Percentiles rank a stretch among this genome's conserved stretches.
Evolutionary conservation across 2,888 invertebrate species (phyloP).

Genomic region (Trichogramma dendrolimi): DNA sequence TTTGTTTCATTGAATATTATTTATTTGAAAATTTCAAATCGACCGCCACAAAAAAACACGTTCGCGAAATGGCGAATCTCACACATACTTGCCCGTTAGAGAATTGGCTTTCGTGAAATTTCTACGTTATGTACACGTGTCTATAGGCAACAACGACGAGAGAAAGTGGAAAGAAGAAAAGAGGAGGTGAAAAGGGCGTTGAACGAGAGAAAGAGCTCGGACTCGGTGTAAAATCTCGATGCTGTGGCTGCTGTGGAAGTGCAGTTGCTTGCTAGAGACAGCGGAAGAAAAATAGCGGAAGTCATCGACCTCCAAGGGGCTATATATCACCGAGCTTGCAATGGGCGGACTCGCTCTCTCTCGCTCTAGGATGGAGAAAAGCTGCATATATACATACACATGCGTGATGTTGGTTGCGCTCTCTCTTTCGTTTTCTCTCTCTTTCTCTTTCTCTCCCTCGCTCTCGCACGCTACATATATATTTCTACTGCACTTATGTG

Average conservation of each 20-base stretch:
- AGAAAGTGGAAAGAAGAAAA: neutral
- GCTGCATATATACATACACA: slow-evolving; percentile 17
- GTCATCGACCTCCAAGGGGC: slow-evolving; percentile 61
- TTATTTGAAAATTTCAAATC: too few relatives aligned
- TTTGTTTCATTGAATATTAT: too few relatives aligned
- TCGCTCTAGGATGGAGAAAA: neutral
- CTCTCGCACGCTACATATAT: too few relatives aligned
- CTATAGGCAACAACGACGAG: neutral
- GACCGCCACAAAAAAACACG: too few relatives aligned
- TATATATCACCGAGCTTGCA: slow-evolving; percentile 54
- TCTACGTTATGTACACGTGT: slow-evolving; percentile 3
- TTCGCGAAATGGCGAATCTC: too few relatives aligned
- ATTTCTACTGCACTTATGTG: slow-evolving; percentile 10
- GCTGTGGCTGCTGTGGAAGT: slow-evolving; percentile 39
- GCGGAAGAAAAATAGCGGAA: slow-evolving; percentile 61
- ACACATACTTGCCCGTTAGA: neutral
- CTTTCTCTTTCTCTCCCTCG: too few relatives aligned
- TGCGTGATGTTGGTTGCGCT: slow-evolving; percentile 9
- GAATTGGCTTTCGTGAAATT: slow-evolving; percentile 27
- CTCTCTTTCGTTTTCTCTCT: neutral
- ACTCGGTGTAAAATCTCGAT: slow-evolving; percentile 24
- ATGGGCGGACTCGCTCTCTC: slow-evolving; percentile 33
- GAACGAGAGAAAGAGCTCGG: slow-evolving; percentile 29
- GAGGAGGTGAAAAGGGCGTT: slow-evolving; percentile 14
- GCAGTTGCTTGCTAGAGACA: slow-evolving; percentile 56